A percentile compares a stretch with the other conserved stretches of the same genome.
Evolutionary conservation across 2,888 invertebrate species (phyloP).

Genomic region (Andricus quercusramuli): DNA sequence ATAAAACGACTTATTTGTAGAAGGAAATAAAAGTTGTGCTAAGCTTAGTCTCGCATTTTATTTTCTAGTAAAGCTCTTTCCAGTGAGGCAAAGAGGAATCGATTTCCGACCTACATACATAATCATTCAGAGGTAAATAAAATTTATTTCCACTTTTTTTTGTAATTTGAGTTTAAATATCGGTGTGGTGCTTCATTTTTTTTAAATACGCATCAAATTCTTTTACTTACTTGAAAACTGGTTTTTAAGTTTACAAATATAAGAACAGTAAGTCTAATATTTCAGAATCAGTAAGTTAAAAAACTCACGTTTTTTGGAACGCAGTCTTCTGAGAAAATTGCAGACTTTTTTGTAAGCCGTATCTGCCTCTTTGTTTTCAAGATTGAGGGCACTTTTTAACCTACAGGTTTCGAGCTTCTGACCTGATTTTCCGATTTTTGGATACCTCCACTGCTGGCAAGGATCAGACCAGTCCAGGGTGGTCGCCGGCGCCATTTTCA

Average conservation of each 20-base stretch:
- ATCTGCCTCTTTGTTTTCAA: conserved; percentile 67
- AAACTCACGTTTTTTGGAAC: conserved; percentile 73
- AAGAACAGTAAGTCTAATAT: neutral
- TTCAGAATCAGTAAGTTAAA: neutral
- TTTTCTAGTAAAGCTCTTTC: neutral
- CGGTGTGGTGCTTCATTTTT: neutral
- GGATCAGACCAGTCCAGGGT: conserved; percentile 75
- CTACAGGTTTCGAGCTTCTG: conserved; percentile 58
- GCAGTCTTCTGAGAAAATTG: conserved; percentile 71
- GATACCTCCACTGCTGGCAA: conserved; percentile 74
- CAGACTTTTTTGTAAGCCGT: conserved; percentile 75
- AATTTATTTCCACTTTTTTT: conserved; percentile 12
- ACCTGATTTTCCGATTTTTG: conserved; percentile 60
- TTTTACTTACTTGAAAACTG: no score
- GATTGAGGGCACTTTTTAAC: conserved; percentile 68
- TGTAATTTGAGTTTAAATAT: conserved; percentile 1
- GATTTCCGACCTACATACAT: conserved; percentile 30
- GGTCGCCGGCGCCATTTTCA: conserved; percentile 71
- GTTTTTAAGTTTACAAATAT: no score
- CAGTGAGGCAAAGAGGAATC: conserved; percentile 13
- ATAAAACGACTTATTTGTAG: neutral
- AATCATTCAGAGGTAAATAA: conserved; percentile 14
- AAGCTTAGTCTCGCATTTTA: conserved; percentile 12
- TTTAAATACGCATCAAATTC: neutral
- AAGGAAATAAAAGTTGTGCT: neutral